These are phyloP conservation scores for Operophtera brumata DNA, from an alignment of 2,888 invertebrate genomes.

Conservation along the genomic window DNA sequence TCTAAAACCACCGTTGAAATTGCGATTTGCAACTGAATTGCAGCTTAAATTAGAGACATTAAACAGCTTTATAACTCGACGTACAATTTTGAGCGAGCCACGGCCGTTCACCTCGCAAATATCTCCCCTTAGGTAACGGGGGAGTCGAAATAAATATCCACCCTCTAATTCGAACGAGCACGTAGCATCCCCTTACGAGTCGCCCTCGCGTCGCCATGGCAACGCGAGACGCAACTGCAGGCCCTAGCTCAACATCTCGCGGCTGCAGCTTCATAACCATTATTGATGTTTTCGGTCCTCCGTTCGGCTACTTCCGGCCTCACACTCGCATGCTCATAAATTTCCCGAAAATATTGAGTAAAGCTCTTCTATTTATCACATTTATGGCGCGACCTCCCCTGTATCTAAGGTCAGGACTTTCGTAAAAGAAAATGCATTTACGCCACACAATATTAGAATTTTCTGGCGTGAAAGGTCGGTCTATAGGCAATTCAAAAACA, in stretches of 20 bases:
- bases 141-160: slow-evolving; percentile 71
- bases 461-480: slow-evolving; percentile 24
- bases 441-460: slow-evolving; percentile 38
- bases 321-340: slow-evolving; percentile 54
- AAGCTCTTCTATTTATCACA: slow-evolving; percentile 66
- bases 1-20: slow-evolving; percentile 30
- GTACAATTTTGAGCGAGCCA: slow-evolving; percentile 40
- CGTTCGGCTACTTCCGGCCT: slow-evolving; percentile 54
- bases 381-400: slow-evolving; percentile 51
- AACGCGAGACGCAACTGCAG: slow-evolving; percentile 59
- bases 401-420: slow-evolving; percentile 56
- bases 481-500: slow-evolving; percentile 26
- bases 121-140: slow-evolving; percentile 69
- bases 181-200: slow-evolving; percentile 58
- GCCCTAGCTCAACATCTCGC: slow-evolving; percentile 52
- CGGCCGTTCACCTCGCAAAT: slow-evolving; percentile 75
- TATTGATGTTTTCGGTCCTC: slow-evolving; percentile 64
- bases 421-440: slow-evolving; percentile 50
- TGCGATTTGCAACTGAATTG: slow-evolving; percentile 47
- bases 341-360: slow-evolving; percentile 60
- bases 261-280: slow-evolving; percentile 56
- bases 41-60: slow-evolving; percentile 46
- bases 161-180: slow-evolving; percentile 66
- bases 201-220: slow-evolving; percentile 60
- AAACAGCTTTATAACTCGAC: slow-evolving; percentile 37